Base-by-base conservation (phyloP, 2,113 vertebrate species). In the Athene cunicularia region DNA sequence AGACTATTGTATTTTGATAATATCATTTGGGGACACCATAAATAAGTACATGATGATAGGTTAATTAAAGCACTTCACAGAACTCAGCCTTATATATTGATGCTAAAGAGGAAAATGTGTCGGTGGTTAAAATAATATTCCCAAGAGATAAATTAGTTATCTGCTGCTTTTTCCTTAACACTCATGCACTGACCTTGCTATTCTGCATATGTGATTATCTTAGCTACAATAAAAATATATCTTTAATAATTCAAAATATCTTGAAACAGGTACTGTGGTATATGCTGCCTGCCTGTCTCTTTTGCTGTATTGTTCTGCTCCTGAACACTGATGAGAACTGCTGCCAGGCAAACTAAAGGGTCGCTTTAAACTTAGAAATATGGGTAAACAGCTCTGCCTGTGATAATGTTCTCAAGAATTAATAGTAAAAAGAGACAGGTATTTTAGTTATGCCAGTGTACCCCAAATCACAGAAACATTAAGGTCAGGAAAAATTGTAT, bases 61-160 rank as follows among this genome's bases (percentile, higher is more conserved):
- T 81, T 84, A 97, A 97, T 95, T 97, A 96, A 95, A 90, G 12
- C 20, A 59, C 18, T 95, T 90, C 81, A 71, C n/a, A 86, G 77
- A 95, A 85, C 55, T 95, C 67, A 84, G 67, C 41, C 32, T 50
- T 81, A 90, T n/a, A 82, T 62, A 87, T 79, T 49, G 21, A 95
- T 83, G 58, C 15, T 88, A 90, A 77, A 88, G 26, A 93, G 28
- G 41, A 95, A 96, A 93, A 93, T 16, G 26, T 93, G 86, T 90
- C 80, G 88, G 56, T 81, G 82, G 18, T 5, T 91, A 87, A 94
- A 97, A 94, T 84, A 93, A 85, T 32, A 37, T 80, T 88, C 88
- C 39, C 13, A 17, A 73, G 92, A 95, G 88, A 93, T 50, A 79
- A 92, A 94, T 86, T 77, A 82, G 45, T 71, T 88, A 74, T 84